Evolutionary conservation across 2,797 vertebrate genomes (phyloP), one percentile per base, ranked within the genome.

Genomic region (Bradypodion ventrale): DNA sequence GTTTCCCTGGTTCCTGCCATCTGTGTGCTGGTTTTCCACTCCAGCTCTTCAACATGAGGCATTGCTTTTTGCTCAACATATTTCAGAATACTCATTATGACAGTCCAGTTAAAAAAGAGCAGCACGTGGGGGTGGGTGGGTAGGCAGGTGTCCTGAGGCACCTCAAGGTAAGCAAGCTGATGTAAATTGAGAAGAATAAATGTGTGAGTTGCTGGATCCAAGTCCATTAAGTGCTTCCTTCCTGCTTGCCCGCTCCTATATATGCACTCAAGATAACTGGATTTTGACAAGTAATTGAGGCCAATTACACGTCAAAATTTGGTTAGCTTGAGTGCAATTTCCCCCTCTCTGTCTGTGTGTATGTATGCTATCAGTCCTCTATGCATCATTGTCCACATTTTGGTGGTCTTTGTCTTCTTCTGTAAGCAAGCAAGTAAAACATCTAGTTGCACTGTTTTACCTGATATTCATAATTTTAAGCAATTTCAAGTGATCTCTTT

Each of bases 61-160:
- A 65, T 42, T 23, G 9, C 37, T 82, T n/a, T 56, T 32, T 44
- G 27, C 63, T 74, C 69, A 56, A 59, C 56, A 7, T 62, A 0
- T 4, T 83, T 70, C 29, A 3, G 72, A 29, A 12, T 12, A 65
- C 29, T 3, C 7, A 13, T 15, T 65, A 25, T 70, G 56, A 19
- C 52, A 56, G 15, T 65, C 82, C 21, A 1, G 0, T 6, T 10
- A 2, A 65, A 21, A 56, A 8, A 21, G 0, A 2, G 42, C 29
- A 75, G 15, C 32, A 1, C 5, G 0, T 0, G 42, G 56, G 63
- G 60, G n/a, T n/a, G n/a, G n/a, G n/a, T n/a, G n/a, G n/a, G n/a
- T n/a, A n/a, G n/a, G 2, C 21, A 37, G 56, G 7, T 10, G 42
- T 75, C 56, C 0, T 0, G 0, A 52, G 59, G 13, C 6, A 29